Evolutionary conservation across 1,140 invertebrate genomes (phyloP), one percentile per base, ranked within the genome.

Genomic region (Aphidius ervi): DNA sequence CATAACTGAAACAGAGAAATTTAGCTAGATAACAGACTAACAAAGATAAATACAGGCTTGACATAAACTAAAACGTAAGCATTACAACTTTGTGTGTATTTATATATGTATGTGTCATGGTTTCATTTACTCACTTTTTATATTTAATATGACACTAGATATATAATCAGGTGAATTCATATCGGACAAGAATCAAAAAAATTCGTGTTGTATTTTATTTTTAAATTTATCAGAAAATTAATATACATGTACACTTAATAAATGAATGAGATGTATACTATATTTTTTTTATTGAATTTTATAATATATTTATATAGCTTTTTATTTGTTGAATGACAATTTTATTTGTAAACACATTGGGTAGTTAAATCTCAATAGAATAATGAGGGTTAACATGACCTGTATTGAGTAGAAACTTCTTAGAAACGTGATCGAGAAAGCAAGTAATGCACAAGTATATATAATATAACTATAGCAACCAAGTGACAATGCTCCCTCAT

Each of bases 321-420:
- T 43, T 43, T 43, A 7, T 7, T 43, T 43, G 4, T 2, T 10
- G 42, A 8, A 43, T 43, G 42, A 43, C 42, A 43, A 43, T 43
- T 43, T 39, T 52, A 9, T 52, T 52, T 52, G 9, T 9, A 7
- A 39, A n/a, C 37, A 41, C 39, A 54, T 54, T 54, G 37, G 52
- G 52, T 41, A 7, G 8, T n/a, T n/a, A 9, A 16, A 7, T 6
- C 37, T 42, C 40, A 46, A 66, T 63, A 64, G 63, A 65, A 69
- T 68, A 63, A 69, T 68, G 65, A 61, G 63, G 67, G 63, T 66
- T 69, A 67, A 68, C 65, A 52, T 60, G 62, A 68, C 67, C 63
- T 65, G 59, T 54, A 65, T 67, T 59, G 58, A 59, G 10, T 10
- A 54, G 52, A 16, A 16, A 7, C 10, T 40, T 40, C 16, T 5